Conservation (phyloP, 2,113 vertebrate genomes). For the Podarcis raffonei region DNA sequence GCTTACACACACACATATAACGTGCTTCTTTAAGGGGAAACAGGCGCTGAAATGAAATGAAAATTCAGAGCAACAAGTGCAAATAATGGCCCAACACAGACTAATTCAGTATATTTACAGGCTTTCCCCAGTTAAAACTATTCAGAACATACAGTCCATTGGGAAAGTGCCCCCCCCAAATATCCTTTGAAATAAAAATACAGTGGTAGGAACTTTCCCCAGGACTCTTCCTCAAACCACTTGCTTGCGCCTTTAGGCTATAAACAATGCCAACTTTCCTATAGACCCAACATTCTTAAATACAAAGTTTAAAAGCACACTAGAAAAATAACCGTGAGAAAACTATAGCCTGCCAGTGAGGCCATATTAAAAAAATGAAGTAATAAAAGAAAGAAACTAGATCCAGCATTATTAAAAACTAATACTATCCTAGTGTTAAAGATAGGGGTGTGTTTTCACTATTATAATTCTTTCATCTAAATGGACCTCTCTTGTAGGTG, state of each 20-base stretch:
- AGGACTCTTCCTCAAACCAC: neutral
- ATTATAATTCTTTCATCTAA: slow-evolving; percentile 41
- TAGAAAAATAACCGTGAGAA: neutral
- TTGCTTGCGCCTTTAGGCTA: neutral
- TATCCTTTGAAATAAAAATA: neutral
- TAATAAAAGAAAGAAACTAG: neutral
- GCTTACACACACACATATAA: neutral
- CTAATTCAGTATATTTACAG: neutral
- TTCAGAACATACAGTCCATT: neutral
- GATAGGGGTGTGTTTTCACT: neutral
- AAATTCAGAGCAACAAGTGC: neutral
- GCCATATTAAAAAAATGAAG: neutral
- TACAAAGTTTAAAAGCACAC: neutral
- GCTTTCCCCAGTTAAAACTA: neutral
- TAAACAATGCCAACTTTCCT: neutral
- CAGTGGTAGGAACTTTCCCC: neutral
- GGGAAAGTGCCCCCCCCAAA: neutral
- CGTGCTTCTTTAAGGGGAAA: neutral
- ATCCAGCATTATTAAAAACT: neutral
- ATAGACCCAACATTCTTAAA: neutral
- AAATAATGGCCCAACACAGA: neutral
- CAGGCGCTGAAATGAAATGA: neutral
- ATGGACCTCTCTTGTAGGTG: neutral
- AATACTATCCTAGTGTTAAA: neutral
- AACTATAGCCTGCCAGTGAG: neutral